These are phyloP conservation scores for Caiman crocodilus DNA, from an alignment of 2,797 vertebrate genomes.

Conservation along the genomic window DNA sequence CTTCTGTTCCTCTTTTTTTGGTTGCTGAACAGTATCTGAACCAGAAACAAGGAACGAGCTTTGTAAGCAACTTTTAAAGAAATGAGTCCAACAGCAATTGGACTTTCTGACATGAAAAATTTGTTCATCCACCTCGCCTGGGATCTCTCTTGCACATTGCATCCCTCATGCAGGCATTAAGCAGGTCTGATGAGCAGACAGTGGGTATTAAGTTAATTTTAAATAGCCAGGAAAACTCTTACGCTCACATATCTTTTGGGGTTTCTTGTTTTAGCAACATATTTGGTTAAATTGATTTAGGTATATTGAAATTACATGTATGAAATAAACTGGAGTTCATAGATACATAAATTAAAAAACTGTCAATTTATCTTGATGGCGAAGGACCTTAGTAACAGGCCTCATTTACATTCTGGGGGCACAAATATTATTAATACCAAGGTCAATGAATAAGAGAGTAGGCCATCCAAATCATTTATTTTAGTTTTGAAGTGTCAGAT, in stretches of 20 bases:
- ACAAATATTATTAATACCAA: constrained; percentile 64
- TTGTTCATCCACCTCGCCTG: neutral
- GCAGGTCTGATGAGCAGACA: neutral
- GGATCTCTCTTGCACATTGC: neutral
- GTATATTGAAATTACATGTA: constrained; percentile 68
- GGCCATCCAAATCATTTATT: constrained; percentile 69
- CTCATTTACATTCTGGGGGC: constrained; percentile 70
- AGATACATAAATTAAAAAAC: constrained; percentile 72
- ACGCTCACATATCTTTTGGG: constrained; percentile 75
- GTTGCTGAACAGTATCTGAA: neutral
- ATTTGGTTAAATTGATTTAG: constrained; percentile 74
- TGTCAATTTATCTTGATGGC: constrained; percentile 64
- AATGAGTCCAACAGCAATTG: neutral
- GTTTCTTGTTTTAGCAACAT: constrained; percentile 59
- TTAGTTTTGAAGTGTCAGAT: constrained; percentile 68
- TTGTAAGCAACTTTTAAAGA: neutral
- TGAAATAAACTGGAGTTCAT: constrained; percentile 74
- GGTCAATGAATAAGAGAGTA: constrained; percentile 50
- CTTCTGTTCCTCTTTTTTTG: neutral
- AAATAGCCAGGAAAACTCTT: constrained; percentile 76
- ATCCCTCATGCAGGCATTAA: neutral
- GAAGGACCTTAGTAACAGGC: constrained; percentile 8
- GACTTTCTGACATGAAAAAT: neutral
- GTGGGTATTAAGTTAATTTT: constrained; percentile 82
- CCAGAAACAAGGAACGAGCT: neutral